A percentile compares a stretch with the other conserved stretches of the same genome.
phyloP scores from a whole-genome alignment of 2,797 vertebrate genomes.

The Takifugu rubripes region DNA sequence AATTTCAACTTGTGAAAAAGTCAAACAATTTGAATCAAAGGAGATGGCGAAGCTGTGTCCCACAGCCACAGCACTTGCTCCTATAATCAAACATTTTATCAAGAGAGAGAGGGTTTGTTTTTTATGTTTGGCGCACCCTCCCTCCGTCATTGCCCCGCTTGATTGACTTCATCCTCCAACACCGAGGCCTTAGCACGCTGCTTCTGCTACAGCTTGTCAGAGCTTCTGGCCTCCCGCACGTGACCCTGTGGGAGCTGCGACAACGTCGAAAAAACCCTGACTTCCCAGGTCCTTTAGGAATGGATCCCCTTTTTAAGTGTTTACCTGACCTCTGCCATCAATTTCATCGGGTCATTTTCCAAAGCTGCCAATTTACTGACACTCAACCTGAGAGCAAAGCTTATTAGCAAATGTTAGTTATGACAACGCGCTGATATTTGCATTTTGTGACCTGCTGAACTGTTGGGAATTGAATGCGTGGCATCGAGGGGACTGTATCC shows the following conservation, averaged over 20 bases:
- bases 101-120: slow-evolving; percentile 4
- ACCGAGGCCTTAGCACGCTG: background rate
- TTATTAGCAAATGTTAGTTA: background rate
- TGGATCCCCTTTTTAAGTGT: background rate
- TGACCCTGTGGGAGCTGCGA: no score
- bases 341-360: background rate
- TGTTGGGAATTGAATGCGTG: no score
- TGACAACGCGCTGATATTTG: background rate
- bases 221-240: background rate
- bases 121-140: background rate
- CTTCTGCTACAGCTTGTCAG: slow-evolving; percentile 1
- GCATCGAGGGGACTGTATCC: no score
- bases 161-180: slow-evolving; percentile 18
- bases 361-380: no score
- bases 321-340: background rate
- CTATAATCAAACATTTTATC: slow-evolving; percentile 34
- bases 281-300: slow-evolving; percentile 15
- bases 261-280: background rate
- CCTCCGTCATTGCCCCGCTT: background rate
- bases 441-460: background rate
- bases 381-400: background rate
- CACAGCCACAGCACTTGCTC: background rate
- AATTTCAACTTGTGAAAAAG: background rate
- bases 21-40: slow-evolving; percentile 3
- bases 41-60: background rate